Base-by-base conservation (phyloP, 2,797 vertebrate genomes). In the Artibeus jamaicensis region DNA sequence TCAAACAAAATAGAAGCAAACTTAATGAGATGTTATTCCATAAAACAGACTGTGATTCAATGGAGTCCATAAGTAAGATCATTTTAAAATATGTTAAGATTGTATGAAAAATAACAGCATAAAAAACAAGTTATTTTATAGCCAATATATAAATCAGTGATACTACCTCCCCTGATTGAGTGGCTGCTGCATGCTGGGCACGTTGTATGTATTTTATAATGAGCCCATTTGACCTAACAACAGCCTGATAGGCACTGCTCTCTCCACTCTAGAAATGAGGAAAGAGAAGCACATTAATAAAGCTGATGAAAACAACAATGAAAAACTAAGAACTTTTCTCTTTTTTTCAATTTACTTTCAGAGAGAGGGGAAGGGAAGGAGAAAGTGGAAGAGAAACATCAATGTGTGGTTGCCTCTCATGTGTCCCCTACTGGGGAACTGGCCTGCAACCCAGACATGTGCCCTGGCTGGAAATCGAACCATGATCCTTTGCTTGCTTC, bases 1-100 rank as follows among this genome's bases (percentile, higher is more conserved):
- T 83, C 50, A 91, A 84, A 89, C 55, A 71, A 93, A 96, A 83
- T 21, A 62, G 50, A 86, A 94, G n/a, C 16, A 81, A 73, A 59
- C 19, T 46, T 83, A 89, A 76, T 44, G 22, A 94, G 71, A 89
- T 26, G 37, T 22, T 29, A 18, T n/a, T 74, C 39, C 50, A 84
- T 62, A 59, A 67, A 93, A 86, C 21, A 85, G 19, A 22, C 22
- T 81, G 12, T n/a, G 86, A 86, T 71, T 91, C 65, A 59, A 32
- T 70, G 32, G n/a, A 53, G 76, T 95, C 42, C 57, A 4, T 42
- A 70, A 86, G 57, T 81, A 84, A 76, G 22, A 86, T 22, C 78
- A 42, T 71, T 86, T 96, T 32, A 62, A 89, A 68, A 65, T 88
- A 8, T 79, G 57, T 32, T 57, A 92, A n/a, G 29, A 67, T 44